Evolutionary conservation across 2,888 invertebrate species (phyloP), one percentile per base, ranked within the genome.

Genomic region (Mythimna loreyi): DNA sequence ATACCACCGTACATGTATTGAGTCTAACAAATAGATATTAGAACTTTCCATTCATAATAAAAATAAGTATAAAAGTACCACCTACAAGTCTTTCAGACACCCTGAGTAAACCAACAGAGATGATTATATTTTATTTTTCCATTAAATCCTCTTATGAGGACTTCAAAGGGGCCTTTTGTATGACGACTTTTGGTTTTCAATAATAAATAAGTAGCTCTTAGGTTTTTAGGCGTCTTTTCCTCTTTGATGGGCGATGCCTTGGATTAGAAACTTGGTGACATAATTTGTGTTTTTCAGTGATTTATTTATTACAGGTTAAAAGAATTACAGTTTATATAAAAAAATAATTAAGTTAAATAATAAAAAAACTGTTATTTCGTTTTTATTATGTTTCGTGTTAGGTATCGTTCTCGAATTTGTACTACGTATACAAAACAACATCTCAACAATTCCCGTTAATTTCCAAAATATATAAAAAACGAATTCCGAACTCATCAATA

Each of bases 101-200:
- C 25, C 33, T 76, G 55, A 69, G 56, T 71, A 64, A 72, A 59
- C 63, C 30, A 55, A 67, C 50, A 60, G 50, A 66, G 33, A 72
- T 64, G 36, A 57, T 58, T 61, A 61, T 59, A 65, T 69, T 72
- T 78, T 30, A 57, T 80, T 80, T 79, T 68, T 23, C 36, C 66
- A 69, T 74, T 50, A 75, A 76, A 76, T 80, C 78, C 68, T 80
- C 76, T 78, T 81, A 80, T 49, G 43, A 43, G 8, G 19, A 66
- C 67, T 68, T 81, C 74, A 83, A 78, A 81, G 53, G 30, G 30
- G 25, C 61, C 56, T 71, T 75, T 79, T 82, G 47, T 72, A 52
- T 19, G 57, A 72, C 47, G 64, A 75, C 59, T 70, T 73, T 77
- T 68, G 65, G 58, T 73, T 74, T 74, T 66, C 58, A 62, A 67